phyloP scores from a whole-genome alignment of 2,888 invertebrate genomes.

The Miltochrista miniata region DNA sequence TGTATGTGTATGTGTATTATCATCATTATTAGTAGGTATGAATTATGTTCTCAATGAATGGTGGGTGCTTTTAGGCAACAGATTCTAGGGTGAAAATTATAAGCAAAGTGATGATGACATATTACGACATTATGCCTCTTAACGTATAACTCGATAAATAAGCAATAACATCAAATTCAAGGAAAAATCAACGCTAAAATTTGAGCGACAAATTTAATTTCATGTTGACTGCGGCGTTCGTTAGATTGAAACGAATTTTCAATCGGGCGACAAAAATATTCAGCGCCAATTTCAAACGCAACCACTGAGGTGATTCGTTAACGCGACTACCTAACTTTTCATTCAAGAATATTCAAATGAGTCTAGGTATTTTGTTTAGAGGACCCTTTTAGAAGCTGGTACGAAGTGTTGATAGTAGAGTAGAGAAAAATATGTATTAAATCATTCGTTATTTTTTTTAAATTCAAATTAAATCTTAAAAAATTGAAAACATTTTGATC shows the following conservation, averaged over 20 bases:
- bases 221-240: conserved; percentile 64
- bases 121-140: neutral
- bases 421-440: no score
- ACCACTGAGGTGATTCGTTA: conserved; percentile 41
- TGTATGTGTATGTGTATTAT: no score
- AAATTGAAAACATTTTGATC: no score
- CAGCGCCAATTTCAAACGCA: conserved; percentile 49
- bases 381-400: conserved; percentile 9
- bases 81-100: no score
- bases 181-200: conserved; percentile 52
- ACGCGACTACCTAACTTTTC: conserved; percentile 38
- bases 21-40: no score
- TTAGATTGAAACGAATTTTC: conserved; percentile 67
- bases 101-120: no score
- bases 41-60: no score
- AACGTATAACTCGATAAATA: conserved; percentile 14
- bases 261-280: conserved; percentile 61
- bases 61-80: no score
- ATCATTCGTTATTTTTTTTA: no score
- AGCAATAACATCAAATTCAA: conserved; percentile 26
- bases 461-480: no score
- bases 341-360: conserved; percentile 39
- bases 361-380: conserved; percentile 28
- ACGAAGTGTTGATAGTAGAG: no score
- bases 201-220: conserved; percentile 65